Evolutionary conservation across 2,888 invertebrate genomes (phyloP).

Genomic region (Catotricha subobsoleta): DNA sequence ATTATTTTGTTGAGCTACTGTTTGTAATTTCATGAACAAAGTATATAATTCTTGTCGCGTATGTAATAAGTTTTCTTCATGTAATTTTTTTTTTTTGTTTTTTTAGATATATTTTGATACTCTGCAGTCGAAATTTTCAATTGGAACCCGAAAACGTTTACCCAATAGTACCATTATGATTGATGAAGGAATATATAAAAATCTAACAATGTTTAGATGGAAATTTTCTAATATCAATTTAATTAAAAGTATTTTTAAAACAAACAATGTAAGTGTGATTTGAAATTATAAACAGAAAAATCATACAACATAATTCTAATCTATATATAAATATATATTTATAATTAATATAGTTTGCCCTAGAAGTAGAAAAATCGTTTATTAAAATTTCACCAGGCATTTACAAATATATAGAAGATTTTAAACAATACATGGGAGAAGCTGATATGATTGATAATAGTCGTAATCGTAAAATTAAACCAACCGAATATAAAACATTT

Average conservation of each 20-base stretch:
- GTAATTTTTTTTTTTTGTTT: constrained; percentile 11
- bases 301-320: not conserved
- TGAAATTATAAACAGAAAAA: not conserved
- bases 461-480: constrained; percentile 15
- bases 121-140: constrained; percentile 49
- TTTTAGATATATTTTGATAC: constrained; percentile 47
- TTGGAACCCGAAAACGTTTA: constrained; percentile 38
- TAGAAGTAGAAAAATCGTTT: constrained; percentile 45
- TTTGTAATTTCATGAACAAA: not conserved
- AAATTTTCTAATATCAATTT: constrained; percentile 51
- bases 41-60: not conserved
- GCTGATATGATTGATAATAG: constrained; percentile 3
- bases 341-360: constrained; percentile 30
- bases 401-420: constrained; percentile 19
- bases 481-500: constrained; percentile 18
- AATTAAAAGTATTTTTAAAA: constrained; percentile 56
- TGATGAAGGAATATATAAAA: constrained; percentile 43
- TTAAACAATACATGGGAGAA: not conserved
- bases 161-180: constrained; percentile 45
- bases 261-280: constrained; percentile 32
- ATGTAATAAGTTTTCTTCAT: not conserved
- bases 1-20: not conserved
- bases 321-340: not conserved
- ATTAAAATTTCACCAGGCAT: constrained; percentile 41
- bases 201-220: constrained; percentile 52